Conservation (phyloP, 2,113 vertebrate species). For the Chaetorhynchus papuensis region DNA sequence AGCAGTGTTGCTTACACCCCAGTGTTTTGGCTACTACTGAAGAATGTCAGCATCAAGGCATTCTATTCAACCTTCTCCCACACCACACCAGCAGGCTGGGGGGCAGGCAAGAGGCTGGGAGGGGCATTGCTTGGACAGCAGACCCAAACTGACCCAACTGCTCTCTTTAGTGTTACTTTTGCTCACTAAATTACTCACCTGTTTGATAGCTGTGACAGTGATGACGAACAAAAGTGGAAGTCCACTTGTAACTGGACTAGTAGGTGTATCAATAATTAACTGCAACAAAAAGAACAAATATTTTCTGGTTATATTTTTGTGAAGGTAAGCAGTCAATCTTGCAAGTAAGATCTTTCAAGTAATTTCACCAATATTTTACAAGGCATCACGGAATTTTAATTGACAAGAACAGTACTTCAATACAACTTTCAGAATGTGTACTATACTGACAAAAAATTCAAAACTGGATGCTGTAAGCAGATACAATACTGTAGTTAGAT, state of each 20-base stretch:
- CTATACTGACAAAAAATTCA: background rate
- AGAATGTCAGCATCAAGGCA: background rate
- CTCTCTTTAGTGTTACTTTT: background rate
- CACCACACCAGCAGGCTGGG: background rate
- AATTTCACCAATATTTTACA: background rate
- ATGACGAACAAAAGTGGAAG: conserved; percentile 97
- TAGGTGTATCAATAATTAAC: conserved; percentile 97
- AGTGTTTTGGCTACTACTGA: background rate
- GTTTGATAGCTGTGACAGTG: conserved; percentile 95
- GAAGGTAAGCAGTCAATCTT: background rate
- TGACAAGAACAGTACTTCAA: background rate
- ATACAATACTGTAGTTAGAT: background rate
- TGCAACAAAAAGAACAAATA: conserved; percentile 53
- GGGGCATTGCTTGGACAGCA: background rate
- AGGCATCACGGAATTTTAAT: background rate
- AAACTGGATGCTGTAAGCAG: background rate
- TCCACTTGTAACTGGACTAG: conserved; percentile 94
- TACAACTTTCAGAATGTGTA: background rate
- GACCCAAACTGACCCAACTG: background rate
- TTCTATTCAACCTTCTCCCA: background rate
- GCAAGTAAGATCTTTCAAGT: background rate
- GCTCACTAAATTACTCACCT: conserved; percentile 71
- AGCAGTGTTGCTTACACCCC: background rate
- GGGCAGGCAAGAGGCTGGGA: background rate
- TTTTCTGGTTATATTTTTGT: background rate